Evolutionary conservation across 2,113 vertebrate species (phyloP).

Genomic region (Lycocorax pyrrhopterus): DNA sequence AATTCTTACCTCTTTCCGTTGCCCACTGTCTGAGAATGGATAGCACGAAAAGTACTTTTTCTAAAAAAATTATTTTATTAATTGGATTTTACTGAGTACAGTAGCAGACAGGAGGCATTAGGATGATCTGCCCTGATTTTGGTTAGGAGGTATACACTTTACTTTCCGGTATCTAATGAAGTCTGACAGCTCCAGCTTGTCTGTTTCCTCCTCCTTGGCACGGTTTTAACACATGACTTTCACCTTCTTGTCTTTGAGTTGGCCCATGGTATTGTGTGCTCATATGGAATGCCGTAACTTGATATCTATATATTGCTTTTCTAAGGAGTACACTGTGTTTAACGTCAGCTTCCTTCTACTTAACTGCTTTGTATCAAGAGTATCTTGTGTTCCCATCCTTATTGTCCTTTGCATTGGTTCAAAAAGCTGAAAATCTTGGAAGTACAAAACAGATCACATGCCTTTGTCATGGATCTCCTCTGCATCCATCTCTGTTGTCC

Average conservation of each 20-base stretch:
- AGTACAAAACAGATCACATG: neutral
- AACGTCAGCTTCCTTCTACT: neutral
- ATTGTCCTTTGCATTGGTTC: neutral
- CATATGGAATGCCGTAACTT: accelerated
- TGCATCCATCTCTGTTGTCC: neutral
- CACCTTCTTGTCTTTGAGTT: neutral
- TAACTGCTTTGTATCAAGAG: neutral
- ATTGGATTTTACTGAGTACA: neutral
- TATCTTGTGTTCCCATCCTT: neutral
- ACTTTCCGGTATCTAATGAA: neutral
- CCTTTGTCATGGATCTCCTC: neutral
- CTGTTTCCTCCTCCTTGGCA: neutral
- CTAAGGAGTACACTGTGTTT: neutral
- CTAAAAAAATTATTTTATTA: neutral
- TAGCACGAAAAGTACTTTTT: neutral
- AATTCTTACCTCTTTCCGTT: neutral
- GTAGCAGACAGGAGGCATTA: neutral
- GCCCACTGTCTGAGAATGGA: neutral
- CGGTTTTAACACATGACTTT: accelerated
- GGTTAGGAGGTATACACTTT: neutral
- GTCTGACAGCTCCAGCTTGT: neutral
- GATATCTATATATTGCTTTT: neutral
- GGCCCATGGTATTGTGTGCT: neutral
- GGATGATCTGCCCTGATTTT: neutral
- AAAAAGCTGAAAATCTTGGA: neutral